Percentiles rank a stretch among this genome's conserved stretches.
phyloP scores from a whole-genome alignment of 2,797 vertebrate species.

The Eremophila alpestris region DNA sequence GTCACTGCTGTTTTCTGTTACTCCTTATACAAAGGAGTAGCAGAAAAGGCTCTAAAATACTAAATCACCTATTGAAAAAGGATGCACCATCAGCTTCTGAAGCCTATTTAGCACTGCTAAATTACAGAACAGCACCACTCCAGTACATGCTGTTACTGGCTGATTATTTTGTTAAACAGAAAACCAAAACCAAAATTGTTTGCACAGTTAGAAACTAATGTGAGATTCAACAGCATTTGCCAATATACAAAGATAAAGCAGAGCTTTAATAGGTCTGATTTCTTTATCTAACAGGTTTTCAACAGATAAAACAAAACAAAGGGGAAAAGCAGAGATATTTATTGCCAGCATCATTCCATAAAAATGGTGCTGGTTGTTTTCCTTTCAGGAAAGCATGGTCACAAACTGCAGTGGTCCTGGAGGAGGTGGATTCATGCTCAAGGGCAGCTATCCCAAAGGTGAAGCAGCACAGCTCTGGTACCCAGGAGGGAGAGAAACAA shows the following conservation, averaged over 20 bases:
- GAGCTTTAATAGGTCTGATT: not conserved
- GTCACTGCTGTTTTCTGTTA: not conserved
- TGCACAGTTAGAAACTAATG: not conserved
- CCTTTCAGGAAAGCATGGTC: not conserved
- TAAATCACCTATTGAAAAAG: not conserved
- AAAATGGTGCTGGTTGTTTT: not conserved
- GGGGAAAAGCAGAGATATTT: not conserved
- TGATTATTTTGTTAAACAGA: conserved; percentile 15
- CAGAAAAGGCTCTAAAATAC: not conserved
- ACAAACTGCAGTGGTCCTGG: not conserved
- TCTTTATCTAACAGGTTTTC: not conserved
- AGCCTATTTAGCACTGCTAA: not conserved
- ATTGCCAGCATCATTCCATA: not conserved
- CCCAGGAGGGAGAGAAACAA: not conserved
- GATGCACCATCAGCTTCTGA: not conserved
- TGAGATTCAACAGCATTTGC: not conserved
- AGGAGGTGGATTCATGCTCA: accelerated
- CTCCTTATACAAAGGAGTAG: not conserved
- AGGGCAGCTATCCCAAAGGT: not conserved
- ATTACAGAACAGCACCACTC: not conserved
- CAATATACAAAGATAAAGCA: not conserved
- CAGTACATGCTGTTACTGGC: not conserved
- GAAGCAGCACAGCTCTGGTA: not conserved
- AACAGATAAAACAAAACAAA: not conserved
- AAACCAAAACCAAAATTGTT: conserved; percentile 23